phyloP scores from a whole-genome alignment of 2,797 vertebrate genomes.

The Thunnus albacares region DNA sequence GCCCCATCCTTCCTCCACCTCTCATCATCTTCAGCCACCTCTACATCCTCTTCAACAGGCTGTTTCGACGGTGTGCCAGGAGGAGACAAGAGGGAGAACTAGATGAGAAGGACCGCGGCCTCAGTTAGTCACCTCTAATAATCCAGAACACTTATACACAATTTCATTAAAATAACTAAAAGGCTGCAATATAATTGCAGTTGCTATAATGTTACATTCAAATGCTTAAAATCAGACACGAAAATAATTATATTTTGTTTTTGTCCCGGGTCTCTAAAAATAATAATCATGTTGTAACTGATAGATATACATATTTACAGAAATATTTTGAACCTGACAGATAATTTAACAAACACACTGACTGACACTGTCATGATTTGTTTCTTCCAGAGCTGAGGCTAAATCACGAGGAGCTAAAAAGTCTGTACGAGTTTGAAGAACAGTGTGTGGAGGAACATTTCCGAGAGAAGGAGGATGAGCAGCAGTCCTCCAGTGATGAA shows the following conservation, averaged over 20 bases:
- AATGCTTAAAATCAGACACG: neutral
- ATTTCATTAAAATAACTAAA: neutral
- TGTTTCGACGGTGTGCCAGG: conserved; percentile 89
- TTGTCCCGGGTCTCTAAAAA: neutral
- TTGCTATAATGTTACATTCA: neutral
- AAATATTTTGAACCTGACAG: neutral
- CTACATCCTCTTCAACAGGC: conserved; percentile 90
- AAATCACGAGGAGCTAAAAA: conserved; percentile 95
- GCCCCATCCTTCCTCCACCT: conserved; percentile 97
- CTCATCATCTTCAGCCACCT: conserved; percentile 98
- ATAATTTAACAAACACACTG: neutral
- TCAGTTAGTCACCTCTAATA: conserved; percentile 87
- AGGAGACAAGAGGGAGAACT: conserved; percentile 90
- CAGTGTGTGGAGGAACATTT: conserved; percentile 98
- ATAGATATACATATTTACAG: neutral
- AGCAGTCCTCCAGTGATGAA: conserved; percentile 95
- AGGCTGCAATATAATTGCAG: no score
- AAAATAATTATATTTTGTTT: conserved; percentile 6
- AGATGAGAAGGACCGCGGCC: conserved; percentile 94
- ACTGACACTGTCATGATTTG: conserved; percentile 24
- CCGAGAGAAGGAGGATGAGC: conserved; percentile 94
- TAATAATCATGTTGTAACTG: neutral
- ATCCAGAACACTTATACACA: neutral
- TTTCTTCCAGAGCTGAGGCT: conserved; percentile 92
- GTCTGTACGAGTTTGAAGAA: conserved; percentile 96